Conservation (phyloP, 2,888 invertebrate species). For the Stenurella melanura region DNA sequence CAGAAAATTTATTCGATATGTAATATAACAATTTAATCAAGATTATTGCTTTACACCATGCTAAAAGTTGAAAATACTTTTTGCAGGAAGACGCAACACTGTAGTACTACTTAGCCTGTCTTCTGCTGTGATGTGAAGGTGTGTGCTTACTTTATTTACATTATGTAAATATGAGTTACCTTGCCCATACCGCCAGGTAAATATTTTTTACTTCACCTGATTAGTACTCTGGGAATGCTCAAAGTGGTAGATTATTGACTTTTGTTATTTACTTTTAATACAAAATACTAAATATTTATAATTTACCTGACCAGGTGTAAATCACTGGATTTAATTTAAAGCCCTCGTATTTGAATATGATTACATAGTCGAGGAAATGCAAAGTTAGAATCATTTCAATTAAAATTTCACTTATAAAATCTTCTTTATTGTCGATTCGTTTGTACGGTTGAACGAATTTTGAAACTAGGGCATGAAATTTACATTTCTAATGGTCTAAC, state of each 20-base stretch:
- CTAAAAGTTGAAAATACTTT: no score
- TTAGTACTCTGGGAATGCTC: no score
- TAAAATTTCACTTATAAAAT: slow-evolving; percentile 23
- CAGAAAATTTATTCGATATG: no score
- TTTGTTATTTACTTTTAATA: neutral
- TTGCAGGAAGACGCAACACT: no score
- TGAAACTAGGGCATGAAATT: slow-evolving; percentile 57
- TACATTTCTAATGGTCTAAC: slow-evolving; percentile 55
- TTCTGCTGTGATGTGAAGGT: no score
- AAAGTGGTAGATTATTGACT: neutral
- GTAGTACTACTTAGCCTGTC: neutral
- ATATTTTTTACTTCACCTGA: no score
- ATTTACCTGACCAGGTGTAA: neutral
- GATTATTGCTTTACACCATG: no score
- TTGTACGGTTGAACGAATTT: slow-evolving; percentile 50
- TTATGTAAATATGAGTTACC: no score
- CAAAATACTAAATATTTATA: neutral
- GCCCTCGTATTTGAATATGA: neutral
- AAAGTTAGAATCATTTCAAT: slow-evolving; percentile 1
- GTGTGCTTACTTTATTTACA: no score
- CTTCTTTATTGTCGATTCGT: slow-evolving; percentile 39
- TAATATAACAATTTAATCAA: no score
- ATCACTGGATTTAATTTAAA: neutral
- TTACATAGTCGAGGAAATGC: neutral
- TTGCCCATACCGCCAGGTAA: no score